Evolutionary conservation across 2,888 invertebrate genomes (phyloP), one percentile per base, ranked within the genome.

Genomic region (Pollenia griseotomentosa): DNA sequence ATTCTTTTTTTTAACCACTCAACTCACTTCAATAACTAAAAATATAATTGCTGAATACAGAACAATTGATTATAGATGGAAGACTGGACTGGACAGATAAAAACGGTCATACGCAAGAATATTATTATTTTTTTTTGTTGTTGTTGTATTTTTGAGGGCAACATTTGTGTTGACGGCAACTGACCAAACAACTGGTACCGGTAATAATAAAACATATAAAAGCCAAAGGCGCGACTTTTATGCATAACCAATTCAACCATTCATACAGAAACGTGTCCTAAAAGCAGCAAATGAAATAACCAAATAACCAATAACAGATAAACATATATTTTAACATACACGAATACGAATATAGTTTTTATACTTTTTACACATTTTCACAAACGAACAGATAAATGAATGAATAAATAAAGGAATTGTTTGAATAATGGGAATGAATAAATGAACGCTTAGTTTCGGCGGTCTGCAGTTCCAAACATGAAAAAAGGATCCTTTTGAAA

Each of bases 271-370:
- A 53, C 19, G 10, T 59, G 46, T n/a, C 7, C 48, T 40, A 40
- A 59, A 59, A 68, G 40, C 40, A 48, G 68, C 46, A 68, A 78
- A 42, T 11, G 14, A 57, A 59, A 78, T 57, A 78, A 68, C 33
- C 16, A 40, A 70, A 70, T 51, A 66, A 40, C 33, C 11, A 33
- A 33, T 33, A 33, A 33, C 14, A 44, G 55, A 66, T 57, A n/a
- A 66, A 46, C 14, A 66, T 5, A 46, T 40, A 75, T 65, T 74
- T 74, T 8, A 63, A 63, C 44, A 63, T 16, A 16, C 19, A 16
- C 4, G 19, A 0, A 57, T 53, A 6, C n/a, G 2, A 14, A 53
- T 53, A 53, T 2, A 66, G 19, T 70, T 40, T 55, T 42, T 44
- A 14, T 44, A 8, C 9, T 8, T 46, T 23, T 19, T 12, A 23